A percentile compares a stretch with the other conserved stretches of the same genome.
Conservation (phyloP, 1,140 invertebrate species). For the Zaprionus africanus region DNA sequence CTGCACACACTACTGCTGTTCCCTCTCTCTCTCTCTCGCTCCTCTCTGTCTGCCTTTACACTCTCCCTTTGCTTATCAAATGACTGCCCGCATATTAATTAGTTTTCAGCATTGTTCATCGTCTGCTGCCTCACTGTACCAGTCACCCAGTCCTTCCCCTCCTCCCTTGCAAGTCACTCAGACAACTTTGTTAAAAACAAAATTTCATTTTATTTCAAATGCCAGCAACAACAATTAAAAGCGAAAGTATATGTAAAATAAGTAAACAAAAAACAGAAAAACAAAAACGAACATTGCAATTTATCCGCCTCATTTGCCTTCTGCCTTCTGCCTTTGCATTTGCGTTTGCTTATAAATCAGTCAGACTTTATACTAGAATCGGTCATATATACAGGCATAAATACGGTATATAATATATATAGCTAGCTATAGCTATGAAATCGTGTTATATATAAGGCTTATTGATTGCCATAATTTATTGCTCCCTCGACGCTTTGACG, state of each 20-base stretch:
- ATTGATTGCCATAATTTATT: slow-evolving; percentile 33
- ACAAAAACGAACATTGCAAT: slow-evolving; percentile 20
- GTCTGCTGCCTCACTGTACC: slow-evolving; percentile 18
- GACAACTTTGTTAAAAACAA: slow-evolving; percentile 32
- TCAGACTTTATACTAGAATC: slow-evolving; percentile 10
- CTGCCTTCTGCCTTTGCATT: neutral
- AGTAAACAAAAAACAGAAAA: slow-evolving; percentile 30
- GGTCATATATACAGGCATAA: neutral
- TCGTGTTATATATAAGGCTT: slow-evolving; percentile 8
- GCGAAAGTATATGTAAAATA: slow-evolving; percentile 66
- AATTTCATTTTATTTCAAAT: slow-evolving; percentile 48
- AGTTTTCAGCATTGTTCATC: slow-evolving; percentile 24
- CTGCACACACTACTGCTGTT: too few species aligned
- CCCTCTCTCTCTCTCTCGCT: neutral
- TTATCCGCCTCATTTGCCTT: slow-evolving; percentile 14
- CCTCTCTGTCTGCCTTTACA: neutral
- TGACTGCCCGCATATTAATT: slow-evolving; percentile 52
- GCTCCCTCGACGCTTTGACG: slow-evolving; percentile 46
- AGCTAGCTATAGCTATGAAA: neutral
- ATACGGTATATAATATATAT: slow-evolving; percentile 7
- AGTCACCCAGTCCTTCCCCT: neutral
- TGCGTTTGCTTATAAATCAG: slow-evolving; percentile 12
- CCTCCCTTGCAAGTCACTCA: neutral
- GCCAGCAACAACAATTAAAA: slow-evolving; percentile 60
- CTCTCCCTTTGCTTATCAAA: slow-evolving; percentile 35